phyloP scores from a whole-genome alignment of 2,888 invertebrate genomes.

The Fabriciana adippe region DNA sequence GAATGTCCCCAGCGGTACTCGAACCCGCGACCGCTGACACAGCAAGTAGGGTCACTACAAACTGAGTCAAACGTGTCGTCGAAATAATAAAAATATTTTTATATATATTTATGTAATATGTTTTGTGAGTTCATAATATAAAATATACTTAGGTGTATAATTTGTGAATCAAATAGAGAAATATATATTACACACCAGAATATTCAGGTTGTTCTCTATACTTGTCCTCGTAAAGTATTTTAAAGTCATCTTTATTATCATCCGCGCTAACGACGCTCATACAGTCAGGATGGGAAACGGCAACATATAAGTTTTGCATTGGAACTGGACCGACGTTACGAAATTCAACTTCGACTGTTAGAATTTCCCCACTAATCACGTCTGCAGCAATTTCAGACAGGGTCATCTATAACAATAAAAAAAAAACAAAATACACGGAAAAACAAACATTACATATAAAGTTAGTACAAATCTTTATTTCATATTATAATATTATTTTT shows the following conservation, averaged over 20 bases:
- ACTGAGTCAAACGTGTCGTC: no score
- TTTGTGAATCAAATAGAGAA: background rate
- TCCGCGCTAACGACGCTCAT: constrained; percentile 73
- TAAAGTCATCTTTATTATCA: constrained; percentile 51
- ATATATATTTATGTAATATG: no score
- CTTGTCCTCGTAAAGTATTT: constrained; percentile 63
- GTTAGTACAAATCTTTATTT: no score
- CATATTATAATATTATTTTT: no score
- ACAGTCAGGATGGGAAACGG: constrained; percentile 87
- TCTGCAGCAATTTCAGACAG: constrained; percentile 86
- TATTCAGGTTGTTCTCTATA: constrained; percentile 77
- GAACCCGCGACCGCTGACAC: no score
- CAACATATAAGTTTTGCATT: constrained; percentile 84
- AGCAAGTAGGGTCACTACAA: no score
- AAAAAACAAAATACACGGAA: background rate
- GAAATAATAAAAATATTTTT: no score
- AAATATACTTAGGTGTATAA: no score
- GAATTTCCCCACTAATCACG: constrained; percentile 88
- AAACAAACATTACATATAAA: constrained; percentile 7
- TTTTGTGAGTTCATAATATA: no score
- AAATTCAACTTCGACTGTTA: constrained; percentile 85
- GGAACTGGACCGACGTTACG: constrained; percentile 86
- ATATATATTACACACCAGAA: constrained; percentile 52
- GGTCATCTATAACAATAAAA: constrained; percentile 81
- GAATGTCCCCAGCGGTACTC: no score